These are phyloP conservation scores for Coelopa pilipes DNA, from an alignment of 2,888 invertebrate genomes.

Conservation along the genomic window DNA sequence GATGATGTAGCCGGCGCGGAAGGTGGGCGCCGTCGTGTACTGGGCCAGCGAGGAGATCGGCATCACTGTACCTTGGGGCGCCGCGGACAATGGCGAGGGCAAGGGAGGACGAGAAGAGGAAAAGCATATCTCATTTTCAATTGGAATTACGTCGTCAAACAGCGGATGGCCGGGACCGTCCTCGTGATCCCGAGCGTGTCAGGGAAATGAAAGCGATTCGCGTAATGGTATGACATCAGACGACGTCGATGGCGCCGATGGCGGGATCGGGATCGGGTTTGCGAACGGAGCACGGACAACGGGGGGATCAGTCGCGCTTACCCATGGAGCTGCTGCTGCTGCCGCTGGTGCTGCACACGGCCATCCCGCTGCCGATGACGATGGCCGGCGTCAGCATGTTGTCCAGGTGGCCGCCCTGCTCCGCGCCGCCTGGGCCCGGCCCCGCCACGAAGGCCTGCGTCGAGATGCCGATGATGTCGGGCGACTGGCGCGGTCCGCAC, in stretches of 20 bases:
- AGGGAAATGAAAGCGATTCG: too few species aligned
- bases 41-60: constrained; percentile 63
- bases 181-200: too few species aligned
- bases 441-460: constrained; percentile 51
- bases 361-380: constrained; percentile 52
- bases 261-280: too few species aligned
- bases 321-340: constrained; percentile 52
- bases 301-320: constrained; percentile 48
- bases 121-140: too few species aligned
- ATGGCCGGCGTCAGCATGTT: constrained; percentile 57
- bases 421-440: constrained; percentile 43
- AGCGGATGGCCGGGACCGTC: too few species aligned
- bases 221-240: too few species aligned
- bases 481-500: constrained; percentile 60
- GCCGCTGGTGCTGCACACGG: constrained; percentile 48
- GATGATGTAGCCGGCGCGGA: constrained; percentile 62
- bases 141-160: too few species aligned
- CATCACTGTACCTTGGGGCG: constrained; percentile 57
- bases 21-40: constrained; percentile 64
- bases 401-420: constrained; percentile 38
- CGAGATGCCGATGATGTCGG: constrained; percentile 63
- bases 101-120: too few species aligned
- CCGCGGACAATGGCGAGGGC: background rate
- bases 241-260: too few species aligned
- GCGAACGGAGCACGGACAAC: too few species aligned